Evolutionary conservation across 2,113 vertebrate species (phyloP).

Genomic region (Solea senegalensis): DNA sequence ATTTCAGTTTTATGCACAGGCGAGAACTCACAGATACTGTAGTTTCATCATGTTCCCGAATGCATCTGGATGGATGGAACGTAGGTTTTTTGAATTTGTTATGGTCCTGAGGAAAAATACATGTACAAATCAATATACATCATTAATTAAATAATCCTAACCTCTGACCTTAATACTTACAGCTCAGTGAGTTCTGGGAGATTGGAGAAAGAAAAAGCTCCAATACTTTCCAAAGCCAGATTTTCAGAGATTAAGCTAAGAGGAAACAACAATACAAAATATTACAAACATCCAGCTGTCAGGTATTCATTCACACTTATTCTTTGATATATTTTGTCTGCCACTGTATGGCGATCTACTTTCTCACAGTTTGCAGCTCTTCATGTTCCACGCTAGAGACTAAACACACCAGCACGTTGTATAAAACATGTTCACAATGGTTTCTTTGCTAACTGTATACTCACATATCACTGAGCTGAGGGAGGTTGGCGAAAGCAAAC

Average conservation of each 20-base stretch:
- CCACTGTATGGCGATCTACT: conserved; percentile 22
- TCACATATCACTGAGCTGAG: conserved; percentile 55
- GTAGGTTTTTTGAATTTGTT: conserved; percentile 76
- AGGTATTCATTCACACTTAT: conserved; percentile 14
- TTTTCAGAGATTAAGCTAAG: conserved; percentile 75
- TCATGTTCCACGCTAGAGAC: conserved; percentile 55
- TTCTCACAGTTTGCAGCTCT: conserved; percentile 29
- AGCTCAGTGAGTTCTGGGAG: conserved; percentile 74
- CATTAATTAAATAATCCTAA: not conserved
- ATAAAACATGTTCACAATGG: not conserved
- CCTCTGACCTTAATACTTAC: conserved; percentile 56
- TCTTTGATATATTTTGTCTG: conserved; percentile 38
- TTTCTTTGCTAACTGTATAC: conserved; percentile 10
- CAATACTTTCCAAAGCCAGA: conserved; percentile 61
- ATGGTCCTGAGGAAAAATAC: conserved; percentile 72
- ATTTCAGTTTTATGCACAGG: not conserved
- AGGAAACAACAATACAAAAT: conserved; percentile 7
- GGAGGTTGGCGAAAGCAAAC: conserved; percentile 53
- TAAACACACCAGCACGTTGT: conserved; percentile 35
- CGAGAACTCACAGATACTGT: conserved; percentile 75
- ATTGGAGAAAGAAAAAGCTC: conserved; percentile 70
- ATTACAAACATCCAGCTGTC: accelerated
- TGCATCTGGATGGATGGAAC: conserved; percentile 67
- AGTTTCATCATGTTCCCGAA: conserved; percentile 76
- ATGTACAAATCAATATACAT: not conserved